Percentiles rank a stretch among this genome's conserved stretches.
Conservation (phyloP, 2,888 invertebrate species). For the Altica lythri region DNA sequence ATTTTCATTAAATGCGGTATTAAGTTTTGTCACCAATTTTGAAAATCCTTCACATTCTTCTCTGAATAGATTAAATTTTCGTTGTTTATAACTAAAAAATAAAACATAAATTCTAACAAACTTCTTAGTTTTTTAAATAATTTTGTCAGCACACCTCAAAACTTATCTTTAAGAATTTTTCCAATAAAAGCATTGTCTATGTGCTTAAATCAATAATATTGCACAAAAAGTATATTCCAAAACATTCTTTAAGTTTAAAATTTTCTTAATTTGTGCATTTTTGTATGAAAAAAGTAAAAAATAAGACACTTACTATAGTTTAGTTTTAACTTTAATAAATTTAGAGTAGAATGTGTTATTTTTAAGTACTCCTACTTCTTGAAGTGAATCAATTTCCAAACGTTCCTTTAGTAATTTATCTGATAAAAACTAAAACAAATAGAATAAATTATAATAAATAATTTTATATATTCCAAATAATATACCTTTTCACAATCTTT, state of each 20-base stretch:
- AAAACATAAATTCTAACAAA: slow-evolving; percentile 10
- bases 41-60: slow-evolving; percentile 99
- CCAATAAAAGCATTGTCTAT: slow-evolving; percentile 23
- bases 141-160: slow-evolving; percentile 17
- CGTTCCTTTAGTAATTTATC: slow-evolving; percentile 90
- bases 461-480: slow-evolving; percentile 1
- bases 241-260: slow-evolving; percentile 1
- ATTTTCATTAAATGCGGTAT: slow-evolving; percentile 75
- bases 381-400: slow-evolving; percentile 90
- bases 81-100: slow-evolving; percentile 91
- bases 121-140: not conserved
- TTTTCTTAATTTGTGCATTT: slow-evolving; percentile 3
- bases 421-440: slow-evolving; percentile 65
- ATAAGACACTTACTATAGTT: slow-evolving; percentile 84
- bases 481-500: slow-evolving; percentile 78
- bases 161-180: slow-evolving; percentile 12
- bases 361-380: slow-evolving; percentile 87
- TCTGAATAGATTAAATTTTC: slow-evolving; percentile 97
- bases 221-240: slow-evolving; percentile 1
- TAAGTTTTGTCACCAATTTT: slow-evolving; percentile 91
- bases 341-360: slow-evolving; percentile 91
- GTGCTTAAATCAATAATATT: slow-evolving; percentile 1
- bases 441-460: slow-evolving; percentile 3
- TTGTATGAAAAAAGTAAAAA: not conserved
- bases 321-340: slow-evolving; percentile 97